These are phyloP conservation scores for Cotesia vestalis DNA, from an alignment of 1,140 invertebrate genomes.

Conservation along the genomic window DNA sequence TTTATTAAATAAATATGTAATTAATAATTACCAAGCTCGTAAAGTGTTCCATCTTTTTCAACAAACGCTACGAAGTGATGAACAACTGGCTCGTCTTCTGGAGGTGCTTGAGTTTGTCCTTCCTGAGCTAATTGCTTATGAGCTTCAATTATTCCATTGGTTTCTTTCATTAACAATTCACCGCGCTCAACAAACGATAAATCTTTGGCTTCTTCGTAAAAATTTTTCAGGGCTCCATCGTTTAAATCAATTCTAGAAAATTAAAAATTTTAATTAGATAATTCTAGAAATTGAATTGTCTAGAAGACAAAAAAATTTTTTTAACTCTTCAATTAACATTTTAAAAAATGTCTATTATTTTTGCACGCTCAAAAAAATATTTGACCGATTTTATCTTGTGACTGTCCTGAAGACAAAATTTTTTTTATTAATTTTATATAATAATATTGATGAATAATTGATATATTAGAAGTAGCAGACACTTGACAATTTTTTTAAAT, in stretches of 20 bases:
- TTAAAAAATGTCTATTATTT: too few relatives aligned
- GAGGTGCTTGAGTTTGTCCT: conserved; percentile 86
- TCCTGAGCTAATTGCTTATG: conserved; percentile 88
- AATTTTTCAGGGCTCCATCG: conserved; percentile 81
- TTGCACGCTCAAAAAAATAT: too few relatives aligned
- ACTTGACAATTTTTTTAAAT: too few relatives aligned
- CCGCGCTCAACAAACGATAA: conserved; percentile 79
- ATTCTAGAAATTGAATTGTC: too few relatives aligned
- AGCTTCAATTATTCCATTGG: conserved; percentile 77
- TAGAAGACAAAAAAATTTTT: too few relatives aligned
- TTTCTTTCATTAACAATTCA: conserved; percentile 73
- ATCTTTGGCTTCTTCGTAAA: conserved; percentile 76
- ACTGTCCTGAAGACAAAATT: too few relatives aligned
- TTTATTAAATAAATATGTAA: too few relatives aligned
- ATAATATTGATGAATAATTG: too few relatives aligned
- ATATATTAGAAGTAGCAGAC: too few relatives aligned
- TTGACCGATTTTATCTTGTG: too few relatives aligned
- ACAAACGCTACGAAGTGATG: conserved; percentile 93
- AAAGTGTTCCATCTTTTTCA: conserved; percentile 82
- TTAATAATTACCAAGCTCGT: conserved; percentile 78
- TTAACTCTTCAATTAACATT: too few relatives aligned
- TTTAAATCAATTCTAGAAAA: conserved; percentile 71
- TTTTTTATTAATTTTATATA: too few relatives aligned
- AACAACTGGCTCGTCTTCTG: conserved; percentile 77
- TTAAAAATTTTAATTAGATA: not conserved